These are phyloP conservation scores for Drosophila fungiperda DNA, from an alignment of 2,888 invertebrate species.

Conservation along the genomic window DNA sequence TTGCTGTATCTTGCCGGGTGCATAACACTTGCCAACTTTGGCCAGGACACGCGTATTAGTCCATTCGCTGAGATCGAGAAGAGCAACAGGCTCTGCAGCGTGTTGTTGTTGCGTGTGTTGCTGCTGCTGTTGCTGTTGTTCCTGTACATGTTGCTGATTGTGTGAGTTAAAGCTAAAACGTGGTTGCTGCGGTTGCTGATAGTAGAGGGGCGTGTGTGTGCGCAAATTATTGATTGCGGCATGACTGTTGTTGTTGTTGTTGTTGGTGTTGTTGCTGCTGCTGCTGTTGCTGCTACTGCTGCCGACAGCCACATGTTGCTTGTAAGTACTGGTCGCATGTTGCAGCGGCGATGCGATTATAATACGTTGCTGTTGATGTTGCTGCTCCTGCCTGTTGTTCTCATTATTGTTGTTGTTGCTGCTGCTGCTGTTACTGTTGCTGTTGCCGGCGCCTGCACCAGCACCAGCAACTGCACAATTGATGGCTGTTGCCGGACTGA, in stretches of 20 bases:
- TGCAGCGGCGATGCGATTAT: constrained; percentile 70
- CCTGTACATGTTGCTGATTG: constrained; percentile 76
- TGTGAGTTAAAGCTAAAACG: constrained; percentile 78
- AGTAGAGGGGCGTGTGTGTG: constrained; percentile 69
- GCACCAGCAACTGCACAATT: constrained; percentile 69
- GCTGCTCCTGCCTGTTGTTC: constrained; percentile 60
- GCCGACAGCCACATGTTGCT: constrained; percentile 70
- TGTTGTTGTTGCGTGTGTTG: constrained; percentile 54
- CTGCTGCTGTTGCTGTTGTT: constrained; percentile 62
- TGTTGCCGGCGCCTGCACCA: constrained; percentile 71
- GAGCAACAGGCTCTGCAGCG: constrained; percentile 54
- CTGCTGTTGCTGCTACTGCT: constrained; percentile 63
- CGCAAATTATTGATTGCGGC: constrained; percentile 66
- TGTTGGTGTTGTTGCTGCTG: constrained; percentile 37
- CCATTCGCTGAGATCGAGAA: constrained; percentile 96
- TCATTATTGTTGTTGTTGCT: constrained; percentile 62
- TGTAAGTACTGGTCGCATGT: constrained; percentile 75
- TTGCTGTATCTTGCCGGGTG: constrained; percentile 94
- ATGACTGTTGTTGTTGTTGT: constrained; percentile 46
- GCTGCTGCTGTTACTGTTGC: constrained; percentile 68
- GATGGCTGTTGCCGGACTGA: constrained; percentile 56
- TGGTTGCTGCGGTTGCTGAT: constrained; percentile 53
- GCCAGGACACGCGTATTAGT: constrained; percentile 96
- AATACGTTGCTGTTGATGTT: constrained; percentile 55
- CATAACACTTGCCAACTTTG: constrained; percentile 92